A percentile compares a stretch with the other conserved stretches of the same genome.
phyloP scores from a whole-genome alignment of 1,140 invertebrate genomes.

The Daktulosphaira vitifoliae region DNA sequence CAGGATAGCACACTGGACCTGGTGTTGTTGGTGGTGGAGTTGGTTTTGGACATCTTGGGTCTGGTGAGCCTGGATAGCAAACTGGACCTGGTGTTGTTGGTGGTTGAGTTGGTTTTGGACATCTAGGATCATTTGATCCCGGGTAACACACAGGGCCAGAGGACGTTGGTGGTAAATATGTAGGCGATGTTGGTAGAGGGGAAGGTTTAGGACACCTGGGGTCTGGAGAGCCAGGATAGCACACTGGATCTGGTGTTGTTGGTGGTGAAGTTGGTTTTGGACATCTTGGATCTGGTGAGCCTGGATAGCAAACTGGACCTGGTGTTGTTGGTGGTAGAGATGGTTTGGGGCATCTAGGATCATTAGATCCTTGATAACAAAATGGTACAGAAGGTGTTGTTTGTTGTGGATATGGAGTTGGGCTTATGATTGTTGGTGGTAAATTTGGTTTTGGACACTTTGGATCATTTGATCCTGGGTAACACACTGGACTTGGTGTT shows the following conservation, averaged over 20 bases:
- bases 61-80: conserved; percentile 42
- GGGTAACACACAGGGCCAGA: conserved; percentile 36
- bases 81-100: conserved; percentile 38
- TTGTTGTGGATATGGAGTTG: conserved; percentile 33
- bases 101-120: conserved; percentile 34
- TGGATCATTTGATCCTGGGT: conserved; percentile 40
- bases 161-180: conserved; percentile 38
- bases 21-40: conserved; percentile 24
- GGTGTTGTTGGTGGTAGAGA: conserved; percentile 33
- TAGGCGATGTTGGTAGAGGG: conserved; percentile 39
- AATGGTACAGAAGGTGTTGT: conserved; percentile 30
- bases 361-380: conserved; percentile 41
- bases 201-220: conserved; percentile 41
- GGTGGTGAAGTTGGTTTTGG: conserved; percentile 40
- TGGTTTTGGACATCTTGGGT: conserved; percentile 43
- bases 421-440: too few relatives aligned
- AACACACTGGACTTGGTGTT: conserved; percentile 38
- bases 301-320: conserved; percentile 34
- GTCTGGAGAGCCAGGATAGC: conserved; percentile 44
- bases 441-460: conserved; percentile 38
- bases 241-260: conserved; percentile 15
- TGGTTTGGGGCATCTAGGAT: conserved; percentile 41
- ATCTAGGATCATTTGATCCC: conserved; percentile 39
- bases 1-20: conserved; percentile 41
- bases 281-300: conserved; percentile 44